A percentile compares a stretch with the other conserved stretches of the same genome.
Conservation (phyloP, 2,888 invertebrate species). For the Alloplasta piceator region DNA sequence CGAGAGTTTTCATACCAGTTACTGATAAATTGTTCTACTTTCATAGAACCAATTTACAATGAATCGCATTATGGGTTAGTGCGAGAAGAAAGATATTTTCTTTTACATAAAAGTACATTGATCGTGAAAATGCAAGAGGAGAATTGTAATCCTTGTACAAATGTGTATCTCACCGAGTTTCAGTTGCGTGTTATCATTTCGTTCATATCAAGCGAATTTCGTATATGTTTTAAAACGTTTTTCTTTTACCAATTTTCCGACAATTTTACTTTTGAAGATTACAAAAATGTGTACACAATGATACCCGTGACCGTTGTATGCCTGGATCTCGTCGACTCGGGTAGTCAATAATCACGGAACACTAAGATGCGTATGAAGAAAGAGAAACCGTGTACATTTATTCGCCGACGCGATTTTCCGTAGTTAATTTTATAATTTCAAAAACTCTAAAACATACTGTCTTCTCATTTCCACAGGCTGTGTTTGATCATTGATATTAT, state of each 20-base stretch:
- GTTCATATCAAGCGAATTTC: background rate
- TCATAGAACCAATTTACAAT: background rate
- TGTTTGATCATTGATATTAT: background rate
- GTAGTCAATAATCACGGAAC: background rate
- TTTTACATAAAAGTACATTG: background rate
- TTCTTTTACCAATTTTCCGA: slow-evolving; percentile 3
- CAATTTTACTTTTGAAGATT: background rate
- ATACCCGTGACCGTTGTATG: background rate
- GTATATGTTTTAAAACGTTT: slow-evolving; percentile 14
- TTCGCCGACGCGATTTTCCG: background rate
- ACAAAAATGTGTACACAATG: background rate
- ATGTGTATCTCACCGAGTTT: background rate
- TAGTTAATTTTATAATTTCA: background rate
- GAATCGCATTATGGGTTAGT: slow-evolving; percentile 17
- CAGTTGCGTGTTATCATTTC: background rate
- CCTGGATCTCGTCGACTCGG: background rate
- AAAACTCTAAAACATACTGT: background rate
- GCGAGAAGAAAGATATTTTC: slow-evolving; percentile 14
- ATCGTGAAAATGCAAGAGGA: background rate
- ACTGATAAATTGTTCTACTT: slow-evolving; percentile 5
- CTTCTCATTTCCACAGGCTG: slow-evolving; percentile 4
- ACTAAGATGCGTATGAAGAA: background rate
- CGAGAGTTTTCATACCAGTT: slow-evolving; percentile 39
- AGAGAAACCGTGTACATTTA: slow-evolving; percentile 12
- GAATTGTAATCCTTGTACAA: slow-evolving; percentile 20